Evolutionary conservation across 2,113 vertebrate genomes (phyloP).

Genomic region (Mobula birostris): DNA sequence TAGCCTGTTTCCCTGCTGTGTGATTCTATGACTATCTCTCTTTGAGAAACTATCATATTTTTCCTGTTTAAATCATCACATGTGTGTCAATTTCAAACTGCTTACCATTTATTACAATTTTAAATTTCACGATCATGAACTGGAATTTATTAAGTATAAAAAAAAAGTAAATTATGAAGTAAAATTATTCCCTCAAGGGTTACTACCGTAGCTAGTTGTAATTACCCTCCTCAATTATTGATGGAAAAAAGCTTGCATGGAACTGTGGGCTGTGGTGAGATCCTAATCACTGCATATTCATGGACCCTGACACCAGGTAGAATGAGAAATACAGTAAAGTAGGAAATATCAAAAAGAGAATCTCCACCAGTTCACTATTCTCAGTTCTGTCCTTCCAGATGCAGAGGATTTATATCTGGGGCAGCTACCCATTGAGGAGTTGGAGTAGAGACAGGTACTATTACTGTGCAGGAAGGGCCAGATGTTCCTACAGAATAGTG

Average conservation of each 20-base stretch:
- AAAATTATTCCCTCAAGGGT: neutral
- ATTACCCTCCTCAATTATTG: neutral
- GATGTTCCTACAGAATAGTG: neutral
- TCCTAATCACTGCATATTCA: neutral
- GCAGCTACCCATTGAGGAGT: neutral
- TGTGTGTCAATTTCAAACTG: neutral
- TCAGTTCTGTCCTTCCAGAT: neutral
- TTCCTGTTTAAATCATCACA: neutral
- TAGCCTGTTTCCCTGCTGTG: too few species aligned
- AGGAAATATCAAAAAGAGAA: neutral
- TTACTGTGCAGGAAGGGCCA: neutral
- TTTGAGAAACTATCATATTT: neutral
- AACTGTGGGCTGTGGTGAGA: neutral
- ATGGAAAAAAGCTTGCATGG: neutral
- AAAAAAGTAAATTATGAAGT: neutral
- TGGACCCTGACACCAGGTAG: neutral
- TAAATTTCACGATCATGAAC: neutral
- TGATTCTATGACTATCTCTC: too few species aligned
- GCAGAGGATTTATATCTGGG: neutral
- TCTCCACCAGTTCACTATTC: neutral
- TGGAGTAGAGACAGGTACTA: neutral
- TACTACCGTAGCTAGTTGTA: neutral
- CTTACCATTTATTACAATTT: neutral
- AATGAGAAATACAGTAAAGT: neutral
- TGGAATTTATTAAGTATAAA: neutral